phyloP scores from a whole-genome alignment of 2,113 vertebrate species.

The Thunnus thynnus region DNA sequence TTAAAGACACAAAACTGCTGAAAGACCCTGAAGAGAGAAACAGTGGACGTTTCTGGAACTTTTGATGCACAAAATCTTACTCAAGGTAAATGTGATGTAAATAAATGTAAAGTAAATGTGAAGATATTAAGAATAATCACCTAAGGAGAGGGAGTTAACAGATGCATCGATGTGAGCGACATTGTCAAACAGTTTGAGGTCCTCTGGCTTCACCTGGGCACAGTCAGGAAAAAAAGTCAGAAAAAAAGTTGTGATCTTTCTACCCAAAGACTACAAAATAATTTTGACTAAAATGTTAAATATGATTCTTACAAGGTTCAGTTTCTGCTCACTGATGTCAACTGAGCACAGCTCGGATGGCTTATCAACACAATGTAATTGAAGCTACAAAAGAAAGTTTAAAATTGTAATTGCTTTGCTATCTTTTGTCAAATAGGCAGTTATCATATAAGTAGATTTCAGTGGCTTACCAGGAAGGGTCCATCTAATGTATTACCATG shows the following conservation, averaged over 20 bases:
- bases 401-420: not conserved
- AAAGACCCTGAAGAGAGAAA: constrained; percentile 83
- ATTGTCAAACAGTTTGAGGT: constrained; percentile 85
- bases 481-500: constrained; percentile 73
- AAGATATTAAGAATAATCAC: constrained; percentile 68
- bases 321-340: constrained; percentile 85
- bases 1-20: constrained; percentile 84
- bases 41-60: not conserved
- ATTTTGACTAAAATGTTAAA: not conserved
- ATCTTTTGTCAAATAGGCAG: not conserved
- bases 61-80: not conserved
- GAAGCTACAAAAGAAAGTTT: constrained; percentile 79
- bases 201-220: constrained; percentile 86
- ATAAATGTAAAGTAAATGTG: not conserved
- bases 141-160: constrained; percentile 87
- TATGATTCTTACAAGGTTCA: constrained; percentile 83
- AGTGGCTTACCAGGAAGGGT: constrained; percentile 63
- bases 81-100: not conserved
- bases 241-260: not conserved
- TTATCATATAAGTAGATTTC: not conserved
- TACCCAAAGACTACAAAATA: not conserved
- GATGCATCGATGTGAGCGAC: constrained; percentile 89
- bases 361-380: constrained; percentile 80
- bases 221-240: not conserved
- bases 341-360: constrained; percentile 88